Evolutionary conservation across 2,797 vertebrate genomes (phyloP), one percentile per base, ranked within the genome.

Genomic region (Eleutherodactylus coqui): DNA sequence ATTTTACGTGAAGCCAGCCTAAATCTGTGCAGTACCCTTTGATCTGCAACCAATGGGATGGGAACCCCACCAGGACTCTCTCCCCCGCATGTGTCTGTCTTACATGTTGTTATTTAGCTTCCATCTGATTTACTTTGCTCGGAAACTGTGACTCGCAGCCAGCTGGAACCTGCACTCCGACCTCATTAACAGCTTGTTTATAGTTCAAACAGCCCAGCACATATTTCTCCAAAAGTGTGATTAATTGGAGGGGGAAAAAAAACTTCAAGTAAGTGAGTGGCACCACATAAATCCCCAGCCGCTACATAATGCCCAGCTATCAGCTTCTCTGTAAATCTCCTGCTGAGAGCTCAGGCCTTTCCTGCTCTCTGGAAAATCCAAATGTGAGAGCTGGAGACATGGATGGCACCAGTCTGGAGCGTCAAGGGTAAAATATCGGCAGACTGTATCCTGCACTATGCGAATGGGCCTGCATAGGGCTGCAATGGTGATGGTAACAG

Each of bases 201-300:
- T 92, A 89, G 91, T 91, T 89, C 87, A 90, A 92, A 89, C 86
- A 88, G 89, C 91, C 90, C 90, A 90, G 80, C 76, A 83, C 86
- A 84, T 79, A 84, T 87, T 83, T 87, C 77, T 83, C 75, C 86
- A 84, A 90, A 91, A 91, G 91, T 93, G 91, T 91, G 90, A 91
- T 91, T 93, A 92, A 92, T 91, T 92, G 91, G 90, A 86, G 89
- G 49, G 2, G n/a, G n/a, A n/a, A n/a, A 24, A 43, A 82, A 89
- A 84, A 64, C 67, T 79, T 83, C 69, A 90, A 92, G 90, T 92
- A 51, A 82, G 60, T 77, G 92, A 93, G 91, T 92, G 91, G 91
- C 92, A 92, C 90, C 91, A 88, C 89, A 91, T 93, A 92, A 93
- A 92, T 90, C 88, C 88, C 89, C 89, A 79, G 84, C 79, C 27